Conservation (phyloP, 2,888 invertebrate species). For the Xanthostigma xanthostigma region DNA sequence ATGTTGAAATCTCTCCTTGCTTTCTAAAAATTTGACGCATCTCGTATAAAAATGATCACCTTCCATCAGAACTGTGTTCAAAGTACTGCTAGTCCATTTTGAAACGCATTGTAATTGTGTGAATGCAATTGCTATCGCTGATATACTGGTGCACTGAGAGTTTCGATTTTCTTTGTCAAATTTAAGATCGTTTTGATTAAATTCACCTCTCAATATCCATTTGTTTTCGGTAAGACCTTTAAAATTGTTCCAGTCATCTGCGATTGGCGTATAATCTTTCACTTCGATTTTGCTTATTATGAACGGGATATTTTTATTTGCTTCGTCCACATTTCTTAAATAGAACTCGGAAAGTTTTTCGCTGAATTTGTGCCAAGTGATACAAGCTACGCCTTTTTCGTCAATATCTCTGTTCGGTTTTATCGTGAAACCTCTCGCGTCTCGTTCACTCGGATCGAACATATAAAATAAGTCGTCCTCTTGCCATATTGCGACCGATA, state of each 20-base stretch:
- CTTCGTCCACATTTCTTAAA: slow-evolving; percentile 23
- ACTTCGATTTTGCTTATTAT: slow-evolving; percentile 24
- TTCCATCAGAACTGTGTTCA: slow-evolving; percentile 19
- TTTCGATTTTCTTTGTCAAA: slow-evolving; percentile 26
- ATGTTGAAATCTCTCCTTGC: slow-evolving; percentile 18
- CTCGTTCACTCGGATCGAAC: slow-evolving; percentile 31
- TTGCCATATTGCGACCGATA: slow-evolving; percentile 27
- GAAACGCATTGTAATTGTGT: slow-evolving; percentile 20
- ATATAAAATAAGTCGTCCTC: slow-evolving; percentile 27
- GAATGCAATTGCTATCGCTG: slow-evolving; percentile 25
- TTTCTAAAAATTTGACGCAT: slow-evolving; percentile 19
- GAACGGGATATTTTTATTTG: slow-evolving; percentile 19
- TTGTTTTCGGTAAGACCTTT: slow-evolving; percentile 12
- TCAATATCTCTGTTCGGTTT: neutral
- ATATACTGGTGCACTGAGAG: slow-evolving; percentile 29
- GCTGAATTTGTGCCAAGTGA: slow-evolving; percentile 24
- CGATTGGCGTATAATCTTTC: slow-evolving; percentile 20
- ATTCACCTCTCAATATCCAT: slow-evolving; percentile 28
- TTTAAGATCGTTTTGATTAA: slow-evolving; percentile 21
- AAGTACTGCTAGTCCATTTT: slow-evolving; percentile 18
- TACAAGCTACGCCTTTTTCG: slow-evolving; percentile 24
- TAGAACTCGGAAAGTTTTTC: slow-evolving; percentile 25
- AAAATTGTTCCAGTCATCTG: slow-evolving; percentile 26
- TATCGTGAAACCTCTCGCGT: slow-evolving; percentile 18
- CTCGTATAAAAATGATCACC: slow-evolving; percentile 29